phyloP scores from a whole-genome alignment of 1,140 invertebrate species.

The Wasmannia auropunctata region DNA sequence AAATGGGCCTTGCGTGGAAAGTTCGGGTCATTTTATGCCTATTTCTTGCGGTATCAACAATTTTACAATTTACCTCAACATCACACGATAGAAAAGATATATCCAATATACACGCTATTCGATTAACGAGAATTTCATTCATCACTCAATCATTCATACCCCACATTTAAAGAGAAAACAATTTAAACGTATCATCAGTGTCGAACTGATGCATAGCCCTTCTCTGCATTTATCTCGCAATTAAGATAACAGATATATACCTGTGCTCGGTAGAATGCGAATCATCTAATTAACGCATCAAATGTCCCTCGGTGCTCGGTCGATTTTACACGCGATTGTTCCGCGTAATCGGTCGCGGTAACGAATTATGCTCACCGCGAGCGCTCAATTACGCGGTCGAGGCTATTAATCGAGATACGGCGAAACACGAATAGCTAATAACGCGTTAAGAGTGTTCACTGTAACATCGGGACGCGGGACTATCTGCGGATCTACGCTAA shows the following conservation, averaged over 20 bases:
- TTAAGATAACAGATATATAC: slow-evolving; percentile 25
- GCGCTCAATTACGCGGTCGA: slow-evolving; percentile 64
- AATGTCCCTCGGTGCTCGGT: neutral
- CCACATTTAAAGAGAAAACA: neutral
- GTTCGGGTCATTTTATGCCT: neutral
- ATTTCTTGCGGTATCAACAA: neutral
- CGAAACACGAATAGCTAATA: slow-evolving; percentile 70
- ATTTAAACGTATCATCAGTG: neutral
- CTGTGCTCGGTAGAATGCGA: neutral
- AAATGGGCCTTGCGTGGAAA: neutral
- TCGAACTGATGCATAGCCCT: neutral
- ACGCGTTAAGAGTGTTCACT: slow-evolving; percentile 61
- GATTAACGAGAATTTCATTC: neutral
- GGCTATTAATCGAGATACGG: slow-evolving; percentile 72
- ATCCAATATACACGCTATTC: neutral
- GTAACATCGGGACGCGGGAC: slow-evolving; percentile 61
- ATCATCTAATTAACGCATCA: slow-evolving; percentile 51
- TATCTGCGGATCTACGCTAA: slow-evolving; percentile 72
- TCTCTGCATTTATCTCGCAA: neutral
- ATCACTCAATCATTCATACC: neutral
- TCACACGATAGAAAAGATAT: neutral
- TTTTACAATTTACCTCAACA: neutral
- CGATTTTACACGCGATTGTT: slow-evolving; percentile 60
- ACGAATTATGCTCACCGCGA: slow-evolving; percentile 65
- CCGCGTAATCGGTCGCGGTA: slow-evolving; percentile 58